Evolutionary conservation across 2,888 invertebrate genomes (phyloP).

Genomic region (Pammene aurita): DNA sequence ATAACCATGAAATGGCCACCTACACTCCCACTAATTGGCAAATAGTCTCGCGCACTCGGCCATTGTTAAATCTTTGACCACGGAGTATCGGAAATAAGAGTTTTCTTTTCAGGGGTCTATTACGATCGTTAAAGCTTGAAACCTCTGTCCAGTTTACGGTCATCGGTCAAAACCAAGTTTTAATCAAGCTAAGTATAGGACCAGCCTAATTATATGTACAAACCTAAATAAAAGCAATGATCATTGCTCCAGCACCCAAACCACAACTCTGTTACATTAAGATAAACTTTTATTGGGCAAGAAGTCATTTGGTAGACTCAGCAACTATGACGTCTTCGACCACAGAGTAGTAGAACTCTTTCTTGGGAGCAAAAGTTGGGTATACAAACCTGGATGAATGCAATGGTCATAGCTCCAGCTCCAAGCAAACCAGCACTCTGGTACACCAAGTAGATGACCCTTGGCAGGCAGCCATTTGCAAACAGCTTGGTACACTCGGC

Average conservation of each 20-base stretch:
- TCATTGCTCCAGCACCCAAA: not conserved
- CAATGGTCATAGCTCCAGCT: slow-evolving; percentile 90
- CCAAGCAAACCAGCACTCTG: slow-evolving; percentile 88
- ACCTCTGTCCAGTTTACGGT: no score
- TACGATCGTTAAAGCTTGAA: no score
- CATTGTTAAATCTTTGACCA: no score
- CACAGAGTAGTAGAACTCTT: not conserved
- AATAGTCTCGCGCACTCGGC: no score
- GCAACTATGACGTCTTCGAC: not conserved
- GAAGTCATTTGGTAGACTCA: not conserved
- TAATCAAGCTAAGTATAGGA: no score
- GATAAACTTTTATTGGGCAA: not conserved
- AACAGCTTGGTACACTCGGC: slow-evolving; percentile 70
- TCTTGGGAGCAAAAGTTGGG: not conserved
- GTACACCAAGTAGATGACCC: slow-evolving; percentile 84
- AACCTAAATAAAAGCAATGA: slow-evolving; percentile 8
- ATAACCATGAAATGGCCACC: slow-evolving; percentile 43
- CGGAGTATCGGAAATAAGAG: no score
- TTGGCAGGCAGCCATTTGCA: slow-evolving; percentile 84
- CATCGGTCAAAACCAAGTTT: no score
- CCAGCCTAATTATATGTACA: no score
- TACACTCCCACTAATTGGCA: no score
- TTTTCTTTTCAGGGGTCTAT: no score
- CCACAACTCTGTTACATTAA: not conserved
- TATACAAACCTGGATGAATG: slow-evolving; percentile 87